Evolutionary conservation across 2,113 vertebrate genomes (phyloP).

Genomic region (Pycnonotus jocosus): DNA sequence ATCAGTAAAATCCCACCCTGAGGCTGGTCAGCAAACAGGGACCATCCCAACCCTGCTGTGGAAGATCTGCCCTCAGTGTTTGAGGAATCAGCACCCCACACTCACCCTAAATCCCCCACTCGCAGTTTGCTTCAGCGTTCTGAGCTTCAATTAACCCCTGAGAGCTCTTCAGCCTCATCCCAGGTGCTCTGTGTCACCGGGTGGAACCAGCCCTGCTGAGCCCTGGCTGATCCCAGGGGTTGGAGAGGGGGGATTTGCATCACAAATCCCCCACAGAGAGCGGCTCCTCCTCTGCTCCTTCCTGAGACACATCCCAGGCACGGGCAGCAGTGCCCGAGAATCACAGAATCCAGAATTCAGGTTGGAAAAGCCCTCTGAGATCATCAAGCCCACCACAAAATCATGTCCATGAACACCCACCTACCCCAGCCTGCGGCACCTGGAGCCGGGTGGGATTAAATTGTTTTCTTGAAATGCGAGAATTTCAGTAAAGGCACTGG

Average conservation of each 20-base stretch:
- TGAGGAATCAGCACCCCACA: neutral
- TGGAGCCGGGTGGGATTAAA: neutral
- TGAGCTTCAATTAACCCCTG: neutral
- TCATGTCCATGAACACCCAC: fast-evolving
- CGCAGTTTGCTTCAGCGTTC: neutral
- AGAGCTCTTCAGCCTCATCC: neutral
- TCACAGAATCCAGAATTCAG: fast-evolving
- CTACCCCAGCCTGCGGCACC: neutral
- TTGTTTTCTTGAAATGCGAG: too few relatives aligned
- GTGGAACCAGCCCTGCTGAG: neutral
- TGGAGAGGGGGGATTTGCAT: neutral
- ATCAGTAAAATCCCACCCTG: fast-evolving
- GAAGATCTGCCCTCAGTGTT: neutral
- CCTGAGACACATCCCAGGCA: neutral
- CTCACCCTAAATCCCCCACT: neutral
- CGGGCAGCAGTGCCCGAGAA: neutral
- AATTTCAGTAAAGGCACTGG: neutral
- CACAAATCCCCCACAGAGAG: neutral
- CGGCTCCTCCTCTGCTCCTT: neutral
- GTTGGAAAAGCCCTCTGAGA: neutral
- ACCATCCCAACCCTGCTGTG: fast-evolving
- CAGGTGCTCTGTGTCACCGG: neutral
- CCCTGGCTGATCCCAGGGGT: neutral
- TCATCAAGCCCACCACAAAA: neutral
- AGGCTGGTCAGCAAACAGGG: neutral